Evolutionary conservation across 2,888 invertebrate genomes (phyloP).

Genomic region (Lordiphosa andalusiaca): DNA sequence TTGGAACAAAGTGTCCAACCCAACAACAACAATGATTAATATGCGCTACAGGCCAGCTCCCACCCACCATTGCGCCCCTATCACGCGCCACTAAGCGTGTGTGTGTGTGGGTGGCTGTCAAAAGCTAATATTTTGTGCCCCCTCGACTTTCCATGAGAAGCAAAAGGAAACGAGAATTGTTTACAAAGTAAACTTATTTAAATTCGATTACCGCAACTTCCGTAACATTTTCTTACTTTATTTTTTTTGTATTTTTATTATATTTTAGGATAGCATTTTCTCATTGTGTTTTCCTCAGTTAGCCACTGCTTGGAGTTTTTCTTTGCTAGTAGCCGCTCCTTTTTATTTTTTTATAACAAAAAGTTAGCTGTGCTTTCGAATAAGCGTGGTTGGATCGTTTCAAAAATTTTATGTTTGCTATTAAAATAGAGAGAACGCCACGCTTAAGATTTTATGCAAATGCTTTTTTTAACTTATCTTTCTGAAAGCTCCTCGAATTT

Average conservation of each 20-base stretch:
- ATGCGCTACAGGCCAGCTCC: slow-evolving; percentile 51
- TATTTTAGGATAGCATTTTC: slow-evolving; percentile 23
- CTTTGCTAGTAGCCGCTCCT: no score
- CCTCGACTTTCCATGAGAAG: slow-evolving; percentile 35
- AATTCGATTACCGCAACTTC: slow-evolving; percentile 73
- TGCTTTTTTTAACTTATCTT: no score
- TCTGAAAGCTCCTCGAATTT: no score
- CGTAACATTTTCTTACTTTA: slow-evolving; percentile 30
- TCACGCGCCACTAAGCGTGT: not conserved
- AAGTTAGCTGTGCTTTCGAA: no score
- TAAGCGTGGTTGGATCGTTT: no score
- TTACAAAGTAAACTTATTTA: slow-evolving; percentile 71
- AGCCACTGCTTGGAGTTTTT: not conserved
- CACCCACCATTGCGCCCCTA: slow-evolving; percentile 3
- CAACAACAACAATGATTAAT: slow-evolving; percentile 58
- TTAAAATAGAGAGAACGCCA: no score
- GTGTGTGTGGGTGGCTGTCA: slow-evolving; percentile 37
- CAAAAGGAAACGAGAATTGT: slow-evolving; percentile 52
- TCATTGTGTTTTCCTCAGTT: slow-evolving; percentile 7
- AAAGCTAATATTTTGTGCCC: slow-evolving; percentile 63
- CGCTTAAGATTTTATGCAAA: no score
- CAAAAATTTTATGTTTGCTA: no score
- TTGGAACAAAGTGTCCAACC: slow-evolving; percentile 39
- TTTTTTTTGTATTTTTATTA: slow-evolving; percentile 19
- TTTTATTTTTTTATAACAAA: no score